phyloP scores from a whole-genome alignment of 2,113 vertebrate species.

The Fulica atra region DNA sequence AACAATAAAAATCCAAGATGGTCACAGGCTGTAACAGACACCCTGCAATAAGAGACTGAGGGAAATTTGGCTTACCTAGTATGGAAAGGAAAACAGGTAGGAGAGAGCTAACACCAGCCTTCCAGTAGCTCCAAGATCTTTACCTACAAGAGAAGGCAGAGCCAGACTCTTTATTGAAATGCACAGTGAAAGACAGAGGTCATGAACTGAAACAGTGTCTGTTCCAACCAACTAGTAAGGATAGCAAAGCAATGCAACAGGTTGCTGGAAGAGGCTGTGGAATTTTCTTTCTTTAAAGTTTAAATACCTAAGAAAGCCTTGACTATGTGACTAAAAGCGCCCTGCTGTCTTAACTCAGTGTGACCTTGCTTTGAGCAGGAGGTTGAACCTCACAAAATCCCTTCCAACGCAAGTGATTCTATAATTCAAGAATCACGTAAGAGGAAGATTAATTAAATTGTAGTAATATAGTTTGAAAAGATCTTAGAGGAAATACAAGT shows the following conservation, averaged over 20 bases:
- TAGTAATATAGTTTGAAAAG: neutral
- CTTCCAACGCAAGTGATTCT: neutral
- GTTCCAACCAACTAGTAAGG: neutral
- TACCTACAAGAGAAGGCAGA: neutral
- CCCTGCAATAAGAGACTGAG: neutral
- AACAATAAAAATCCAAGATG: neutral
- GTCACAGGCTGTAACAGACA: neutral
- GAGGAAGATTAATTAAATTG: neutral
- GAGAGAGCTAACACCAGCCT: neutral
- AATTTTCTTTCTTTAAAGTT: neutral
- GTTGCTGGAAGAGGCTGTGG: neutral
- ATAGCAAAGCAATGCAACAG: neutral
- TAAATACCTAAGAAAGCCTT: neutral
- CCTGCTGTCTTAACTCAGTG: neutral
- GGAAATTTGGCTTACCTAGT: neutral
- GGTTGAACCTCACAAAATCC: neutral
- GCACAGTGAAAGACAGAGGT: neutral
- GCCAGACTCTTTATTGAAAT: neutral
- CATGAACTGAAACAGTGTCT: neutral
- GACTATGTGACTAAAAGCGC: neutral
- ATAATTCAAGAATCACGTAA: neutral
- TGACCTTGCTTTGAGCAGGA: neutral
- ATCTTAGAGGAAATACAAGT: neutral
- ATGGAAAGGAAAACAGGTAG: neutral
- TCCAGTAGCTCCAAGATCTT: neutral